Base-by-base conservation (phyloP, 2,888 invertebrate species). In the Stratiomys singularior region DNA sequence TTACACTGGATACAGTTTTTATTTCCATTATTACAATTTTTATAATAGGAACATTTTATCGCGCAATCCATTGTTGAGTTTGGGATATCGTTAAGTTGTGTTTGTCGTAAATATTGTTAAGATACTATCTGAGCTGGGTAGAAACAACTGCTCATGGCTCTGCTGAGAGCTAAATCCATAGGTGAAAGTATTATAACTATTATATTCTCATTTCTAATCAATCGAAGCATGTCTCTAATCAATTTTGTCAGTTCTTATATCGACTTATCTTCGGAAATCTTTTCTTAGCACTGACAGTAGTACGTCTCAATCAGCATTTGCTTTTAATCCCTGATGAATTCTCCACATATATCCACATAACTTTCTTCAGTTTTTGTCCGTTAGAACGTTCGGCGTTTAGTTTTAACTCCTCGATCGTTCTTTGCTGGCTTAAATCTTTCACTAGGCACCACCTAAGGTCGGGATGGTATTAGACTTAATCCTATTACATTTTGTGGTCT, bases 151-250 rank as follows among this genome's bases (percentile, higher is more conserved):
- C n/a, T n/a, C n/a, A n/a, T n/a, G n/a, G n/a, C n/a, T n/a, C n/a
- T n/a, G n/a, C n/a, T n/a, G n/a, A n/a, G n/a, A n/a, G n/a, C n/a
- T n/a, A n/a, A n/a, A n/a, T n/a, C n/a, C n/a, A n/a, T n/a, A n/a
- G n/a, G n/a, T n/a, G n/a, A n/a, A n/a, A n/a, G n/a, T n/a, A n/a
- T n/a, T n/a, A n/a, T n/a, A n/a, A n/a, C n/a, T n/a, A n/a, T n/a
- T n/a, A n/a, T n/a, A n/a, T n/a, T n/a, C n/a, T n/a, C n/a, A n/a
- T n/a, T n/a, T n/a, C n/a, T n/a, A n/a, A n/a, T n/a, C n/a, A n/a
- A n/a, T n/a, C n/a, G n/a, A n/a, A n/a, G n/a, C 58, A 60, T 60
- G 58, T 60, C 58, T 25, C 58, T 30, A 66, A 66, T 66, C 66
- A 30, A 37, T 66, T 66, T 66, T 63, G 63, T 63, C 63, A 63